Evolutionary conservation across 1,140 invertebrate species (phyloP).

Genomic region (Protaetia brevitarsis): DNA sequence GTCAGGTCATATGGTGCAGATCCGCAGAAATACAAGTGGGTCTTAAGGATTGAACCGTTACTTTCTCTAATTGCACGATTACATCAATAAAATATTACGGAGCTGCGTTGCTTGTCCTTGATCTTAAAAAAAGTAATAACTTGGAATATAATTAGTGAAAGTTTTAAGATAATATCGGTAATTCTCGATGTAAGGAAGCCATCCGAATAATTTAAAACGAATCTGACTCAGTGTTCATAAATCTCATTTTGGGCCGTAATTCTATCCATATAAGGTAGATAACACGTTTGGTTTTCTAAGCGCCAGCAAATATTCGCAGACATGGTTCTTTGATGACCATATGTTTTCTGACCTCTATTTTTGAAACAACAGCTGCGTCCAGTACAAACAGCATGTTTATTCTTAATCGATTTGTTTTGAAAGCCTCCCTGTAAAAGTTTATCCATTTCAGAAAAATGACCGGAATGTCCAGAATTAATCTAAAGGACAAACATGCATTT

Average conservation of each 20-base stretch:
- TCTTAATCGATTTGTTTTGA: too few relatives aligned
- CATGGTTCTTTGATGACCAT: not conserved
- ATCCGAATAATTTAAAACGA: too few relatives aligned
- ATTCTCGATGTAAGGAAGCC: not conserved
- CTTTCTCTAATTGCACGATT: not conserved
- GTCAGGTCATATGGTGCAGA: not conserved
- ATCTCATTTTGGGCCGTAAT: not conserved
- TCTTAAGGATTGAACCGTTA: not conserved
- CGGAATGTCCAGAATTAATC: too few relatives aligned
- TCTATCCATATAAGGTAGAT: conserved; percentile 8
- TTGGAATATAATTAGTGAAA: not conserved
- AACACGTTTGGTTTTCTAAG: not conserved
- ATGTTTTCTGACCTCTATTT: conserved; percentile 10
- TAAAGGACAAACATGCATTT: too few relatives aligned
- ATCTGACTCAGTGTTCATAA: too few relatives aligned
- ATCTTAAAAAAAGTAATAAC: not conserved
- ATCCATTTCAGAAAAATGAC: too few relatives aligned
- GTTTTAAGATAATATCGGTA: not conserved
- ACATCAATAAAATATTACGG: too few relatives aligned
- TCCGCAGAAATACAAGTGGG: not conserved
- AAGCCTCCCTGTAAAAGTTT: too few relatives aligned
- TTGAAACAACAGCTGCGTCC: conserved; percentile 2
- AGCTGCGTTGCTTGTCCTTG: not conserved
- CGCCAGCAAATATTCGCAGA: not conserved
- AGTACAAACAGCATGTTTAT: too few relatives aligned